Percentiles rank a stretch among this genome's conserved stretches.
Evolutionary conservation across 2,113 vertebrate species (phyloP).

Genomic region (Corythornis madagascariensis): DNA sequence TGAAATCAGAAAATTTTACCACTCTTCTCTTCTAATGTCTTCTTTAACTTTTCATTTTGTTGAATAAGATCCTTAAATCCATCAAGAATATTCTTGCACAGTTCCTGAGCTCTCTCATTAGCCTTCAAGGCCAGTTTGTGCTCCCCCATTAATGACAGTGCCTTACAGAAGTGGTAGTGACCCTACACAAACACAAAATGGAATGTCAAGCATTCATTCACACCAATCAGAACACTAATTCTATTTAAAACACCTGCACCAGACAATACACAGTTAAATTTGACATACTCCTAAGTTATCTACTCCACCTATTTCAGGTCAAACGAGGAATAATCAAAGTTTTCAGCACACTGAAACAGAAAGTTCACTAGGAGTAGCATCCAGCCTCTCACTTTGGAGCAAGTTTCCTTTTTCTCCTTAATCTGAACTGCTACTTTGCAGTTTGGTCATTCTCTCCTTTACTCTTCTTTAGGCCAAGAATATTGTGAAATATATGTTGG

Average conservation of each 20-base stretch:
- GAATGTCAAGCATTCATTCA: neutral
- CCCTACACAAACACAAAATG: slow-evolving; percentile 77
- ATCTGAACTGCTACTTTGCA: neutral
- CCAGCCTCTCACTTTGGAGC: neutral
- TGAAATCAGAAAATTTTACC: slow-evolving; percentile 58
- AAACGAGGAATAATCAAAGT: neutral
- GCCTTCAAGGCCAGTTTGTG: slow-evolving; percentile 78
- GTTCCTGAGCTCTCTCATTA: slow-evolving; percentile 77
- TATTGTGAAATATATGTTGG: neutral
- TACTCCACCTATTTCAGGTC: neutral
- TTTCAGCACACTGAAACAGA: neutral
- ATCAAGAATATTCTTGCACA: slow-evolving; percentile 74
- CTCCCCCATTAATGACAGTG: slow-evolving; percentile 81
- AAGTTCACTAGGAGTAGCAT: neutral
- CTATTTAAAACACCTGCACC: fast-evolving
- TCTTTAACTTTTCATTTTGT: slow-evolving; percentile 76
- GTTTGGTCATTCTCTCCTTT: neutral
- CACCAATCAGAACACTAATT: neutral
- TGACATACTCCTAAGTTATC: fast-evolving
- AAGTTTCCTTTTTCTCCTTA: neutral
- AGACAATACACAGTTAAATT: neutral
- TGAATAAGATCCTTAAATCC: slow-evolving; percentile 82
- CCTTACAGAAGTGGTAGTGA: slow-evolving; percentile 92
- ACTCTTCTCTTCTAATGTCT: slow-evolving; percentile 41
- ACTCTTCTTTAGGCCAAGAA: neutral